Evolutionary conservation across 1,140 invertebrate genomes (phyloP).

Genomic region (Zaprionus africanus): DNA sequence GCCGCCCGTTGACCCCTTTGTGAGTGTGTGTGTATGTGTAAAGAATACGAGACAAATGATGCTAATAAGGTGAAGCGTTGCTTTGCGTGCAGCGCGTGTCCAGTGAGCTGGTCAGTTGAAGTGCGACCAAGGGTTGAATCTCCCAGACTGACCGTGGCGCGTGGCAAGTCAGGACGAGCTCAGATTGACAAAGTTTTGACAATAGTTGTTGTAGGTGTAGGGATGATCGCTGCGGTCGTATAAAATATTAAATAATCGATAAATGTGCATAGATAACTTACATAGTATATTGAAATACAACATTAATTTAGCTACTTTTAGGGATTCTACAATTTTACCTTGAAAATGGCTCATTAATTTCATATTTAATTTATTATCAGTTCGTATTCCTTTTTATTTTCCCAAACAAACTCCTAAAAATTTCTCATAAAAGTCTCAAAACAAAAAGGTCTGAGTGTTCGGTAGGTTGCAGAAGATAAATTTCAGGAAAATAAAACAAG

Average conservation of each 20-base stretch:
- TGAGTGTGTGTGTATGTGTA: background rate
- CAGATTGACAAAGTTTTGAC: slow-evolving; percentile 11
- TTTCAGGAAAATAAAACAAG: slow-evolving; percentile 58
- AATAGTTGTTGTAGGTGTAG: slow-evolving; percentile 9
- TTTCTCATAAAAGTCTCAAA: slow-evolving; percentile 44
- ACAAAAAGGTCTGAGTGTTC: slow-evolving; percentile 38
- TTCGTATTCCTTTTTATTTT: slow-evolving; percentile 47
- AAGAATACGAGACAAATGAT: slow-evolving; percentile 44
- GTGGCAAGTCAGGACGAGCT: background rate
- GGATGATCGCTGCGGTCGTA: background rate
- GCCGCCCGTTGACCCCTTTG: slow-evolving; percentile 54
- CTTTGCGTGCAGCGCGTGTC: slow-evolving; percentile 29
- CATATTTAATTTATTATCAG: slow-evolving; percentile 42
- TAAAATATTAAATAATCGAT: background rate
- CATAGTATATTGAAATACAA: background rate
- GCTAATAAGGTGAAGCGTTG: slow-evolving; percentile 26
- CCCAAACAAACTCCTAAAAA: slow-evolving; percentile 26
- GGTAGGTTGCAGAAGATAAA: slow-evolving; percentile 66
- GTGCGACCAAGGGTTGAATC: slow-evolving; percentile 56
- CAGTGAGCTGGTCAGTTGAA: slow-evolving; percentile 63
- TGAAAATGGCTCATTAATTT: slow-evolving; percentile 6
- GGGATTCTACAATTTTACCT: background rate
- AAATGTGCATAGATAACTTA: background rate
- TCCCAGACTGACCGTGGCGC: slow-evolving; percentile 25
- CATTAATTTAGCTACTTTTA: background rate